Percentiles rank a stretch among this genome's conserved stretches.
phyloP scores from a whole-genome alignment of 2,113 vertebrate genomes.

The Clarias magur region DNA sequence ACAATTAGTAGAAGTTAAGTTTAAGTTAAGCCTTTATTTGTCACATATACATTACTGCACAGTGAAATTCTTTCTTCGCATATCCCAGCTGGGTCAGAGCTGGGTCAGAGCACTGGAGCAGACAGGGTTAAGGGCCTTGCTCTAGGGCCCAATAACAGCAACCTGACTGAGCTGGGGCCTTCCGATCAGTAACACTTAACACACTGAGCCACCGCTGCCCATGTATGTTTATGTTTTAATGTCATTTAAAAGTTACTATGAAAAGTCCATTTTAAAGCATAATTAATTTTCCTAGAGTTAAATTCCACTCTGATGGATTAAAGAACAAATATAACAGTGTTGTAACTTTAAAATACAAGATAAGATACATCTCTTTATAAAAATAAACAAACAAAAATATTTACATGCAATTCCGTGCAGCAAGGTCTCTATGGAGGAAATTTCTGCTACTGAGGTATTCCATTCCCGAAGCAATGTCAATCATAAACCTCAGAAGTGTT shows the following conservation, averaged over 20 bases:
- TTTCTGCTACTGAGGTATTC: slow-evolving; percentile 91
- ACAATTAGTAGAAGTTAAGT: too few species aligned
- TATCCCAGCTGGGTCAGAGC: too few species aligned
- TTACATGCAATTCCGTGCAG: slow-evolving; percentile 97
- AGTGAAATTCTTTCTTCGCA: too few species aligned
- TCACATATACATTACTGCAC: too few species aligned
- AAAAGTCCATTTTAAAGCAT: not conserved
- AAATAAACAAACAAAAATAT: slow-evolving; percentile 47
- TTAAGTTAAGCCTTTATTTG: too few species aligned
- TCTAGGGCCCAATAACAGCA: too few species aligned
- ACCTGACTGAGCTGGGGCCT: too few species aligned
- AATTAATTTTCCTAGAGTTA: not conserved
- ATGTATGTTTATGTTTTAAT: not conserved
- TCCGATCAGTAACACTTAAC: too few species aligned
- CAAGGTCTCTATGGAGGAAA: slow-evolving; percentile 93
- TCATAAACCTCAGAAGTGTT: slow-evolving; percentile 92
- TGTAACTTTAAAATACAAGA: not conserved
- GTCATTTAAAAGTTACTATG: not conserved
- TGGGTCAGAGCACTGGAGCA: too few species aligned
- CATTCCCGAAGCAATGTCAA: slow-evolving; percentile 93
- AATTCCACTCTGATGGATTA: not conserved
- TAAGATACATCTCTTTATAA: not conserved
- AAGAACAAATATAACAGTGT: not conserved
- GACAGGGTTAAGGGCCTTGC: too few species aligned
- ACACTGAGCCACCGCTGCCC: too few species aligned